Percentiles rank a stretch among this genome's conserved stretches.
Evolutionary conservation across 2,888 invertebrate genomes (phyloP).

Genomic region (Hoplodrina blanda): DNA sequence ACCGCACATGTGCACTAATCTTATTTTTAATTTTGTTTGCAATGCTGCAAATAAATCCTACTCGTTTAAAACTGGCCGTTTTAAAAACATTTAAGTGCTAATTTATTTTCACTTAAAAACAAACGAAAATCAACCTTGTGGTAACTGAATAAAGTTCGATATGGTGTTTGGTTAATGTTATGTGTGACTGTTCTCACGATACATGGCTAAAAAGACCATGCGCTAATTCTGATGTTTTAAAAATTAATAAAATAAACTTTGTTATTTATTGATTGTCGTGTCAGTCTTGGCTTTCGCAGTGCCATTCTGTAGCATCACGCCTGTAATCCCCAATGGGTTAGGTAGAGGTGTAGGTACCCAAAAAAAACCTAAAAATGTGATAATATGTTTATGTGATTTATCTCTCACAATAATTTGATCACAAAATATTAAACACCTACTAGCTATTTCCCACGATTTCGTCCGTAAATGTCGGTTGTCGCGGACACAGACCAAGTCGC

Average conservation of each 20-base stretch:
- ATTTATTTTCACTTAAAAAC: background rate
- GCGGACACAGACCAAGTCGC: too few species aligned
- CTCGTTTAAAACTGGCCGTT: conserved; percentile 21
- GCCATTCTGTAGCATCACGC: too few species aligned
- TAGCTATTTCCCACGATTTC: too few species aligned
- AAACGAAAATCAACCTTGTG: background rate
- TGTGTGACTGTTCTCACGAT: conserved; percentile 38
- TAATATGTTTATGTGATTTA: too few species aligned
- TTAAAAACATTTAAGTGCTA: conserved; percentile 4
- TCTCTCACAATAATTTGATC: too few species aligned
- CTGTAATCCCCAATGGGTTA: too few species aligned
- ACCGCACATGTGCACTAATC: conserved; percentile 29
- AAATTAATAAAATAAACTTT: conserved; percentile 43
- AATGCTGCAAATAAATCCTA: conserved; percentile 32
- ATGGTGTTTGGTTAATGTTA: background rate
- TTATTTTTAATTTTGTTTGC: conserved; percentile 45
- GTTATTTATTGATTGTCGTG: conserved; percentile 33
- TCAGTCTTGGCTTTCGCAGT: background rate
- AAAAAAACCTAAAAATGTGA: too few species aligned
- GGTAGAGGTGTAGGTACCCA: too few species aligned
- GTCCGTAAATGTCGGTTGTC: too few species aligned
- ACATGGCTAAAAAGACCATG: conserved; percentile 14
- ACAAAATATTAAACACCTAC: too few species aligned
- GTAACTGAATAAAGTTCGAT: background rate
- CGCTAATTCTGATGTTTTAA: conserved; percentile 9